Evolutionary conservation across 2,888 invertebrate genomes (phyloP), one percentile per base, ranked within the genome.

Genomic region (Incurvaria masculella): DNA sequence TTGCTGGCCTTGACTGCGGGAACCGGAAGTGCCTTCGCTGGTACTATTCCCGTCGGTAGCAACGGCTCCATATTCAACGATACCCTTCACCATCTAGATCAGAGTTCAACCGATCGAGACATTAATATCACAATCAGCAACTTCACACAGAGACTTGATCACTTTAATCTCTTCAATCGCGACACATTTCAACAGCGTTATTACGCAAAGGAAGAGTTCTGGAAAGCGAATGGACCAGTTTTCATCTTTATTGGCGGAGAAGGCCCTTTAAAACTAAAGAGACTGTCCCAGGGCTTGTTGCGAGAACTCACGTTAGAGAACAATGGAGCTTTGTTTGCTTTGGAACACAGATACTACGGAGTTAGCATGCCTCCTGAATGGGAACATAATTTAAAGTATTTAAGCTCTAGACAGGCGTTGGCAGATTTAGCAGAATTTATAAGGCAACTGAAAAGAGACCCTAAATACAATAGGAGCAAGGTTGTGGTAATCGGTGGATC

Each of bases 341-440:
- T 49, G 4, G 76, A 75, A 57, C 75, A 75, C 45, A 68, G 76
- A 52, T 76, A 72, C 56, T 75, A 75, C 38, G 75, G 75, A 1
- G 57, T 68, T 18, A 75, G 74, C 50, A 65, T 65, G 52, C 75
- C 75, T 2, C 56, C 61, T 1, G 58, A 68, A 51, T n/a, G n/a
- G n/a, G 61, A 71, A 11, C 39, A 64, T 17, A 56, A 64, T n/a
- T 59, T 75, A 14, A 57, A 60, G 47, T 74, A 62, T 53, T 59
- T 75, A 10, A 70, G 62, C 55, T 61, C 71, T 1, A 60, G 61
- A 48, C 76, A 75, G 61, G 71, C 73, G 6, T 57, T 75, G 26
- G 73, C 71, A 17, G 75, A 76, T 57, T 54, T 65, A 17, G 71
- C 69, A 3, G 58, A 54, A 39, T 51, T 75, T 10, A 49, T 76